Base-by-base conservation (phyloP, 2,113 vertebrate species). In the Ahaetulla prasina region DNA sequence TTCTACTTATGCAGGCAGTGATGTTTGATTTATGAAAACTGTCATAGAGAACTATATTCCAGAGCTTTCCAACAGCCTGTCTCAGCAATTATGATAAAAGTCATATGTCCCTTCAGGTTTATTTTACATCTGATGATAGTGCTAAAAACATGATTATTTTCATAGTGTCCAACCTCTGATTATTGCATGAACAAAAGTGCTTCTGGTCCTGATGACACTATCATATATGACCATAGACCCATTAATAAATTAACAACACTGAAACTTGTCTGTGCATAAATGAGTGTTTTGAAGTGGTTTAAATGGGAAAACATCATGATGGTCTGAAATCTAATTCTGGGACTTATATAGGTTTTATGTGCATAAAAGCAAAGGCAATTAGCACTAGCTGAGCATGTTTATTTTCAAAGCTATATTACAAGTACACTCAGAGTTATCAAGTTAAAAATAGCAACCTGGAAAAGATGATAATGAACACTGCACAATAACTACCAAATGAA, bases 171-270 rank as follows among this genome's bases (percentile, higher is more conserved):
- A 91, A 96, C 95, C 94, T 96, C 95, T 95, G 95, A 97, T 97
- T 96, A 95, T 94, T 95, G 95, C 96, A 95, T 94, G 95, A 96
- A 87, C 94, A 92, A 94, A 97, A 97, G 95, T 95, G 96, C 93
- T 93, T 96, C 97, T 93, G 74, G 45, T 97, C 97, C 96, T 94
- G 95, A 96, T 96, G 96, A 95, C 92, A 88, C 96, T 93, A 97
- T 97, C 97, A 96, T 94, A 96, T 87, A 87, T 94, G 94, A 93
- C 92, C 91, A 47, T 94, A 95, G 96, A 96, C 94, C 95, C 94
- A 97, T 97, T 97, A 97, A 97, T 97, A 97, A 96, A 97, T 97
- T 97, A 98, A 95, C 93, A 93, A 92, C 53, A 92, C 93, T 92
- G 91, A 94, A 95, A 94, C 94, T 97, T 96, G 89, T 93, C 96